Base-by-base conservation (phyloP, 1,140 invertebrate species). In the Neodiprion lecontei region DNA sequence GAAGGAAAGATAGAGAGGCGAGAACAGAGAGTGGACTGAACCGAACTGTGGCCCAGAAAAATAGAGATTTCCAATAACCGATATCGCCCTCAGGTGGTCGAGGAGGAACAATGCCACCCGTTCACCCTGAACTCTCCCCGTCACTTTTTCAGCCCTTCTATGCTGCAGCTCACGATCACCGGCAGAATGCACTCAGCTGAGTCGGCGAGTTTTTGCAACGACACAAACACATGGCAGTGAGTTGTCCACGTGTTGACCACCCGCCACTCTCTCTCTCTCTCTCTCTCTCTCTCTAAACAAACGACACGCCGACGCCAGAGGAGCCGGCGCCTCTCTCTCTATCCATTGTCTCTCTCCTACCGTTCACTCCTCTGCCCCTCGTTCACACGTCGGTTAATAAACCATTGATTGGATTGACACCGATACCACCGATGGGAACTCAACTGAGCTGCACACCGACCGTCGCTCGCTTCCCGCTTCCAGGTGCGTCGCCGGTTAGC, bases 11-110 rank as follows among this genome's bases (percentile, higher is more conserved):
- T 5, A 40, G 28, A 40, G 28, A 40, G 28, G 5, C 28, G 28
- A 40, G 28, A 5, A 40, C 1, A 2, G 28, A 5, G 28, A 40
- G 28, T 40, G 28, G 28, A 40, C 28, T 40, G 28, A 40, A 40
- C 28, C 5, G 28, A 40, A 78, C 77, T 80, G 80, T 85, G 84
- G 75, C 84, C 85, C 85, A 85, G 79, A 87, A 87, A 86, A 86
- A 85, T 86, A 86, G 80, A 86, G 83, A 85, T 87, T 85, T 85
- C 85, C 85, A 85, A 87, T 87, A 86, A 85, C 84, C 84, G 84
- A 87, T 87, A 85, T 76, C 66, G 72, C 72, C 73, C 75, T 14
- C 23, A 28, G 68, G 28, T 69, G 48, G 70, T 5, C 12, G 47
- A 23, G 47, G 21, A 50, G 70, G 11, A 71, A 71, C 70, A 71